phyloP scores from a whole-genome alignment of 2,113 vertebrate genomes.

The Eulacestoma nigropectus region DNA sequence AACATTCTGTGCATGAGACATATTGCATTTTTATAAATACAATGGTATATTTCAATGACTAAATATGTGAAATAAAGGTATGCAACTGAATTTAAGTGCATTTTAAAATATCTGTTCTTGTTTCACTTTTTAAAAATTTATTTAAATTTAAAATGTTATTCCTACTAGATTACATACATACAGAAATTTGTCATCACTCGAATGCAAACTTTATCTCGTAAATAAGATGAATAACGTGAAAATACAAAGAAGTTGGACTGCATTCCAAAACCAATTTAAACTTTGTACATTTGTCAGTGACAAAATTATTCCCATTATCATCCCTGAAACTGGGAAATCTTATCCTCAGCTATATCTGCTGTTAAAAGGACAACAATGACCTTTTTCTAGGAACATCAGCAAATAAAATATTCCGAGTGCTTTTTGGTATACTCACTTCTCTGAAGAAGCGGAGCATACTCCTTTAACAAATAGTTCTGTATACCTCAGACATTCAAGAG shows the following conservation, averaged over 20 bases:
- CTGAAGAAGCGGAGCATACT: neutral
- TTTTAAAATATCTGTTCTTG: neutral
- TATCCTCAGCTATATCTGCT: neutral
- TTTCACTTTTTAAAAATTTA: neutral
- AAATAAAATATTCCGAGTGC: neutral
- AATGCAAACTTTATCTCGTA: neutral
- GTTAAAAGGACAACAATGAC: neutral
- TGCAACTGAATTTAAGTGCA: neutral
- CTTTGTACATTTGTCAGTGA: neutral
- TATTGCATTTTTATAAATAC: neutral
- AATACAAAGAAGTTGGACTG: neutral
- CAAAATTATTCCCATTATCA: neutral
- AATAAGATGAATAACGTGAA: neutral
- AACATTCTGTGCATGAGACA: rapidly evolving
- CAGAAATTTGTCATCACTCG: neutral
- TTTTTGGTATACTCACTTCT: neutral
- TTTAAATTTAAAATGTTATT: neutral
- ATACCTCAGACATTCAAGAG: neutral
- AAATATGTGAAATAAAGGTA: neutral
- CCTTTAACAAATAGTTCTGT: neutral
- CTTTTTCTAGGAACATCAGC: neutral
- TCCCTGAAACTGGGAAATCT: neutral
- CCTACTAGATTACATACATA: neutral
- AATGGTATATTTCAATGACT: neutral
- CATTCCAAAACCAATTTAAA: neutral